Evolutionary conservation across 2,113 vertebrate genomes (phyloP).

Genomic region (Oncorhynchus masou): DNA sequence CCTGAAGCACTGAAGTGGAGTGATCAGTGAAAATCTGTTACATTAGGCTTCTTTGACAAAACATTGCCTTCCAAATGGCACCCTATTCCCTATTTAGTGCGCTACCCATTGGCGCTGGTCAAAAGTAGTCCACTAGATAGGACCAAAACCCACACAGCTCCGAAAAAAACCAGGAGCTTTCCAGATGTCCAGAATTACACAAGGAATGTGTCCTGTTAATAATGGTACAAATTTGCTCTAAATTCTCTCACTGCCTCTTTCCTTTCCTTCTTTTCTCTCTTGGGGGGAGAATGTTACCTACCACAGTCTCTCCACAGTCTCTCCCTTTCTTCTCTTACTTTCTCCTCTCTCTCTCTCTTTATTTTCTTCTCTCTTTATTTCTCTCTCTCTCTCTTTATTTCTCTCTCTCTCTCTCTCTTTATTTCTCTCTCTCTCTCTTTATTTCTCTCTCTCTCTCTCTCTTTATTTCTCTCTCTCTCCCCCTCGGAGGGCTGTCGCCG

Average conservation of each 20-base stretch:
- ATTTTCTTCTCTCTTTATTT: not conserved
- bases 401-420: not conserved
- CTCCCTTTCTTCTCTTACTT: constrained; percentile 22
- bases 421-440: too few species aligned
- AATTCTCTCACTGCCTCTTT: constrained; percentile 49
- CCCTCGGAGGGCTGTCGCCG: constrained; percentile 7
- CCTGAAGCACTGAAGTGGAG: constrained; percentile 6
- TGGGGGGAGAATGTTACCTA: constrained; percentile 25
- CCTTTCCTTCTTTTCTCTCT: constrained; percentile 28
- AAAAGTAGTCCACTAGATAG: too few species aligned
- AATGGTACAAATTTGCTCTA: constrained; percentile 60
- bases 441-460: too few species aligned
- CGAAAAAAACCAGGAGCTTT: constrained; percentile 48
- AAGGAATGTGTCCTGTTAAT: constrained; percentile 73
- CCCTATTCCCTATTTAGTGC: too few species aligned
- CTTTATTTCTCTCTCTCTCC: not conserved
- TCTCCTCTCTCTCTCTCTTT: constrained; percentile 14
- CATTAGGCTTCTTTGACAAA: constrained; percentile 45
- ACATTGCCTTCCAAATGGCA: constrained; percentile 7
- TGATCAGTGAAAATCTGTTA: constrained; percentile 32
- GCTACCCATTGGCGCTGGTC: too few species aligned
- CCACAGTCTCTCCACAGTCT: not conserved
- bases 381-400: not conserved
- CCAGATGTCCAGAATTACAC: constrained; percentile 73
- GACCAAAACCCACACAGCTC: constrained; percentile 37